Evolutionary conservation across 2,888 invertebrate species (phyloP).

Genomic region (Brachyptera putata): DNA sequence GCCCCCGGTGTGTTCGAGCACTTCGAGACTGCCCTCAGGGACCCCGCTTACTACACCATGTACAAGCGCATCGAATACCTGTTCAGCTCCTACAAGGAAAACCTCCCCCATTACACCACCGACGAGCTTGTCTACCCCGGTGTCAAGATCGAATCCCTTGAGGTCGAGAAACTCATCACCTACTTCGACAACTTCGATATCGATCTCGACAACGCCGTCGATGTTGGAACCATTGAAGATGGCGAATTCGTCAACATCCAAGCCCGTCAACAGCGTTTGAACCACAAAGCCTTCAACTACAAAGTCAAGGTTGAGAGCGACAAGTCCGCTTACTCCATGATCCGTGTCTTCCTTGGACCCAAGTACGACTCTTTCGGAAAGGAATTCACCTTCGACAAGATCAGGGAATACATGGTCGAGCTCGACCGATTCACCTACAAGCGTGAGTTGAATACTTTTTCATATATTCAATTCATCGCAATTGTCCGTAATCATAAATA

Average conservation of each 20-base stretch:
- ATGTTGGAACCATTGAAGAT: constrained; percentile 47
- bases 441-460: constrained; percentile 36
- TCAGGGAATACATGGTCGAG: constrained; percentile 61
- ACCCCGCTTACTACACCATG: constrained; percentile 66
- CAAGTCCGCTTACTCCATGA: constrained; percentile 54
- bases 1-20: constrained; percentile 62
- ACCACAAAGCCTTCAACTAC: constrained; percentile 60
- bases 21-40: constrained; percentile 60
- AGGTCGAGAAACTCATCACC: constrained; percentile 57
- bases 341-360: constrained; percentile 67
- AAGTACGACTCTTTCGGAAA: constrained; percentile 58
- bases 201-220: constrained; percentile 56
- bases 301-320: constrained; percentile 55
- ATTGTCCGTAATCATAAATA: not conserved
- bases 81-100: constrained; percentile 53
- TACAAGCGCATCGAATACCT: constrained; percentile 57
- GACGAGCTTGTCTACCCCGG: constrained; percentile 54
- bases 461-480: not conserved
- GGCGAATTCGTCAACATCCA: constrained; percentile 34
- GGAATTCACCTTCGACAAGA: constrained; percentile 51
- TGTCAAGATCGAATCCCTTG: constrained; percentile 52
- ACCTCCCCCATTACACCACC: constrained; percentile 47
- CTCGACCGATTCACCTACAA: constrained; percentile 59
- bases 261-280: constrained; percentile 59
- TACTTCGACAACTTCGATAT: constrained; percentile 60